Base-by-base conservation (phyloP, 2,888 invertebrate genomes). In the Podotricha telesiphe region DNA sequence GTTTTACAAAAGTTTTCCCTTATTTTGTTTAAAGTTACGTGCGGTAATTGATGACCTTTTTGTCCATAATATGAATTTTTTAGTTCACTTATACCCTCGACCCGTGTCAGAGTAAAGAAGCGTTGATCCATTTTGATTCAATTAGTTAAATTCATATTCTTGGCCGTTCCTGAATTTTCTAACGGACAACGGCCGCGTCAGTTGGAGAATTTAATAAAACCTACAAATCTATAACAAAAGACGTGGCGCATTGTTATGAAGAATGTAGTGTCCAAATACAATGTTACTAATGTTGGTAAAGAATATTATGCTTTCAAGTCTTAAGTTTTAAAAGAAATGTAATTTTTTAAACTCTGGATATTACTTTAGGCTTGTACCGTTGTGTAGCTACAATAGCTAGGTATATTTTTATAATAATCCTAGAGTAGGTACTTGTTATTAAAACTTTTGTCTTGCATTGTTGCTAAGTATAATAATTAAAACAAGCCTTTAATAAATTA, bases 191-290 rank as follows among this genome's bases (percentile, higher is more conserved):
- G 45, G 20, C 28, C n/a, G 58, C 65, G 68, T 51, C 68, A 62
- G 65, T 65, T 71, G 65, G 34, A 19, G 63, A 63, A 68, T 71
- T 68, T 71, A 71, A 68, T 71, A 71, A 68, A 71, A 63, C 51
- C 56, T 56, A 20, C 47, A 47, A n/a, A 20, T 22, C 40, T 59
- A 37, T 37, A 37, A 48, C 17, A 47, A 17, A 47, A 17, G 47
- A 5, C 6, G 17, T 37, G 8, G 37, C 7, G 2, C 1, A 8
- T 47, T 47, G 47, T 17, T 3, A 11, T 11, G n/a, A 11, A 19
- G 48, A 48, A 20, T 48, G 19, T 19, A 20, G 19, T 20, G 8
- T 48, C 1, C 4, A 48, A 48, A 48, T 20, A 20, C 48, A 48
- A 48, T 48, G 19, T 2, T 0, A 0, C 1, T n/a, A 2, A n/a